phyloP scores from a whole-genome alignment of 2,797 vertebrate genomes.

The Adelosebastes latens region DNA sequence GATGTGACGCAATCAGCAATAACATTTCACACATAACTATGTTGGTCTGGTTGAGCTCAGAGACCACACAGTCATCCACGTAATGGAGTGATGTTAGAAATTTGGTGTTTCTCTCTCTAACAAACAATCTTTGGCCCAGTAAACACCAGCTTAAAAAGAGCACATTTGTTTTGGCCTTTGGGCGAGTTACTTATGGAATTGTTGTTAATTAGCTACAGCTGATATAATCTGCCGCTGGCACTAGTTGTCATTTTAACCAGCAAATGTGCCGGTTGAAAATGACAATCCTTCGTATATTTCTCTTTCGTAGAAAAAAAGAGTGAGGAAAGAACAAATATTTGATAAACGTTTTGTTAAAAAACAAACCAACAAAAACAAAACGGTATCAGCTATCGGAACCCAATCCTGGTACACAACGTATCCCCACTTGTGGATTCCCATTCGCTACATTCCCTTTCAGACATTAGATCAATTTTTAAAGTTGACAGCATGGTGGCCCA shows the following conservation, averaged over 20 bases:
- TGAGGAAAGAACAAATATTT: too few species aligned
- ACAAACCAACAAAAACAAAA: background rate
- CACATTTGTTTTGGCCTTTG: background rate
- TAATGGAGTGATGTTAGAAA: background rate
- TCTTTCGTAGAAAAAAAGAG: background rate
- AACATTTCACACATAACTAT: background rate
- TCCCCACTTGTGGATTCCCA: background rate
- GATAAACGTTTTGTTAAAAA: background rate
- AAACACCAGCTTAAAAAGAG: background rate
- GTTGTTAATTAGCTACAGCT: background rate
- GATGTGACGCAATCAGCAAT: background rate
- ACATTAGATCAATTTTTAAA: background rate
- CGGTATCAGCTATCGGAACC: background rate
- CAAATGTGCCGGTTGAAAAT: background rate
- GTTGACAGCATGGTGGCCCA: background rate
- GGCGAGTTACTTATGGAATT: background rate
- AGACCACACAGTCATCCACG: background rate
- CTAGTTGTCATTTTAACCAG: background rate
- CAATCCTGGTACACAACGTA: background rate
- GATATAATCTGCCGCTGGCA: background rate
- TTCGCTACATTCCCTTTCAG: background rate
- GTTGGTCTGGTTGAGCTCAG: background rate
- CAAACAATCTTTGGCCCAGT: background rate
- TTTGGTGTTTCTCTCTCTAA: background rate
- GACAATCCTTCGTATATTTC: background rate